Evolutionary conservation across 1,140 invertebrate species (phyloP), one percentile per base, ranked within the genome.

Genomic region (Nymphalis io): DNA sequence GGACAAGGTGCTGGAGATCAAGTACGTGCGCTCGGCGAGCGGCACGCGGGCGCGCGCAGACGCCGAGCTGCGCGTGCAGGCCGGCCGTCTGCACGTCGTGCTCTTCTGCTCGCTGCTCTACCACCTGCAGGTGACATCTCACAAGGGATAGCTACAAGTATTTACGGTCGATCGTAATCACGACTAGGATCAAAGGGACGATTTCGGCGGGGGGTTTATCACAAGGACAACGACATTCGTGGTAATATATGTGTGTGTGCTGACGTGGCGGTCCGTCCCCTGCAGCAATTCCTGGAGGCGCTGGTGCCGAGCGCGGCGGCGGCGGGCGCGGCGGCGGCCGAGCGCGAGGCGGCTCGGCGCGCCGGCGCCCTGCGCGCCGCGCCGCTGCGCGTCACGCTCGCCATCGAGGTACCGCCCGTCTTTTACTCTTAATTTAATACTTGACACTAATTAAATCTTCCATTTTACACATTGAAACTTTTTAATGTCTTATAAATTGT

Each of bases 1-100:
- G 82, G 96, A 96, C 78, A 95, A 95, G 85, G 94, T 96, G 0
- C 92, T 96, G 68, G 95, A 96, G 78, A 82, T 96, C 6, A 96
- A 96, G 86, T 96, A 96, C 79, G 95, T 96, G 0, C 92, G 95
- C 48, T 93, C 95, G 39, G 95, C 94, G 64, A 62, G 62, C 15
- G 72, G 78, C 4, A 46, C 69, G 13, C 66, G 74, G 1, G 70
- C 71, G 51, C 73, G 72, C 23, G 93, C 94, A 1, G 94, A 96
- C 87, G 95, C 95, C 21, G 95, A 93, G 78, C 89, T 97, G 13
- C 94, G 94, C 38, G 75, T 97, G 4, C 93, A 94, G 53, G 79
- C 97, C 38, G 96, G 96, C 12, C 89, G 95, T 78, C 89, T 97
- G 51, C 95, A 96, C 72, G 90, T 95, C 23, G 95, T 96, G 11